Conservation (phyloP, 2,797 vertebrate genomes). For the Paedocypris micromegethes region DNA sequence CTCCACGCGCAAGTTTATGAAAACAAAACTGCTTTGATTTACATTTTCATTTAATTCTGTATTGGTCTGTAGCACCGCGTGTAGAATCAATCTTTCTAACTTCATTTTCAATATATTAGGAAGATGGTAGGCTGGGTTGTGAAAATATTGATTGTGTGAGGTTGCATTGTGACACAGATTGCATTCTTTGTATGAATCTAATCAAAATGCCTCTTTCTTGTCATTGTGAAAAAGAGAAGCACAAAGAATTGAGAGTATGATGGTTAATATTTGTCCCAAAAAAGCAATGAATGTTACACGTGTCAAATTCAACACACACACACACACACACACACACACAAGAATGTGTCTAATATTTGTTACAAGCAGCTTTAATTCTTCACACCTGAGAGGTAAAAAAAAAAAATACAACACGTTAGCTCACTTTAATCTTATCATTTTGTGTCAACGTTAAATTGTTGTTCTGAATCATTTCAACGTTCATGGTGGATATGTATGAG, state of each 20-base stretch:
- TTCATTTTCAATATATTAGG: conserved; percentile 78
- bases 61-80: conserved; percentile 65
- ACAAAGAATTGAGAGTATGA: conserved; percentile 53
- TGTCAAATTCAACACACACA: conserved; percentile 10
- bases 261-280: conserved; percentile 58
- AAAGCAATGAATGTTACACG: conserved; percentile 49
- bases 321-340: too few relatives aligned
- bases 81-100: conserved; percentile 76
- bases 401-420: too few relatives aligned
- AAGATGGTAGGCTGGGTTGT: conserved; percentile 43
- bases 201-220: conserved; percentile 64
- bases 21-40: conserved; percentile 67
- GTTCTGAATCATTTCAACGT: too few relatives aligned
- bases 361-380: too few relatives aligned
- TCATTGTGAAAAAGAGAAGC: conserved; percentile 52
- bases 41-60: conserved; percentile 77
- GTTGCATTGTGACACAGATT: conserved; percentile 66
- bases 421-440: too few relatives aligned
- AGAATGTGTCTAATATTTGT: too few relatives aligned
- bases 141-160: conserved; percentile 70
- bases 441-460: too few relatives aligned
- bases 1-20: conserved; percentile 59
- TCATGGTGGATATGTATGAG: too few relatives aligned
- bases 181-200: conserved; percentile 67
- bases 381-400: too few relatives aligned